Evolutionary conservation across 2,797 vertebrate genomes (phyloP).

Genomic region (Spatula versicolor): DNA sequence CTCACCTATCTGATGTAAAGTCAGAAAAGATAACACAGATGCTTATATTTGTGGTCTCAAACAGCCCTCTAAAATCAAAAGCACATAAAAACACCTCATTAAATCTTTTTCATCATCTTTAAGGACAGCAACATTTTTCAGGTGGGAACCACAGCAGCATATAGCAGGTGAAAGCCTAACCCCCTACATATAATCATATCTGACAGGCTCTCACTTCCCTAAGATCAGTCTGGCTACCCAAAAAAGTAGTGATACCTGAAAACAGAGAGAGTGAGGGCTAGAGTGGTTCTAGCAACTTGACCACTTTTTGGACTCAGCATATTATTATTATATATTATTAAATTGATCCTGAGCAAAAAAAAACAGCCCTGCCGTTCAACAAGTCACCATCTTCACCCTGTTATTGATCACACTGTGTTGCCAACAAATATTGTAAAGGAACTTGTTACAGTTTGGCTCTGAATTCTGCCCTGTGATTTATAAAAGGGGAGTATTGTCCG

Average conservation of each 20-base stretch:
- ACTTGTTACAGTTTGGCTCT: neutral
- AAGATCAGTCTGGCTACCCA: too few species aligned
- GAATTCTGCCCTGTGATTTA: constrained; percentile 8
- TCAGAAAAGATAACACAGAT: neutral
- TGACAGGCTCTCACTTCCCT: neutral
- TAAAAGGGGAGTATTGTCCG: constrained; percentile 12
- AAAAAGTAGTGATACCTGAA: neutral
- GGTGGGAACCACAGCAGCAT: neutral
- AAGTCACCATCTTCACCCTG: neutral
- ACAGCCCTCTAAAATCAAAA: neutral
- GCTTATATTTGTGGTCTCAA: rapidly evolving
- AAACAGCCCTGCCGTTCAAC: neutral
- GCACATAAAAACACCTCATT: neutral
- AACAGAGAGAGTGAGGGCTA: neutral
- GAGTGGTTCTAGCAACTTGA: neutral
- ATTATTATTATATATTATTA: neutral
- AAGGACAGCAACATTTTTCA: neutral
- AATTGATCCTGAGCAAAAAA: neutral
- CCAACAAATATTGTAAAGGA: constrained; percentile 2
- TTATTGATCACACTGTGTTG: neutral
- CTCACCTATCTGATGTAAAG: neutral
- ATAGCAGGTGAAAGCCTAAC: neutral
- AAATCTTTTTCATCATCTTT: neutral
- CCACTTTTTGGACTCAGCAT: neutral
- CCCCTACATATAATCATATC: rapidly evolving